Percentiles rank a stretch among this genome's conserved stretches.
Conservation (phyloP, 2,113 vertebrate species). For the Microcebus murinus region DNA sequence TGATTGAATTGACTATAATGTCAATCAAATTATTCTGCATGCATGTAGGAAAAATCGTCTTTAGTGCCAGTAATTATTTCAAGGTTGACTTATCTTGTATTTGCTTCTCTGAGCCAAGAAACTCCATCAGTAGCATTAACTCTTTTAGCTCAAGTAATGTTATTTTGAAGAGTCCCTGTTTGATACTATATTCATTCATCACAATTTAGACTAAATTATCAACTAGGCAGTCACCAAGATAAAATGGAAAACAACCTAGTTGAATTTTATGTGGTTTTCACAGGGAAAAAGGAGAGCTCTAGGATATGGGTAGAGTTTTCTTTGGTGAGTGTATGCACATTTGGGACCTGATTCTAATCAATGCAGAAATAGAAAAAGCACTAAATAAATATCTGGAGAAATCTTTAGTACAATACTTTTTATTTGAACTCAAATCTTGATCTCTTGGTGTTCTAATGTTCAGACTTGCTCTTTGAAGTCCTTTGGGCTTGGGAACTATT, state of each 20-base stretch:
- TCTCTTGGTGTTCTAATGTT: neutral
- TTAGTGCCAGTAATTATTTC: neutral
- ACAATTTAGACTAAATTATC: neutral
- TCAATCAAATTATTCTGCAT: constrained; percentile 49
- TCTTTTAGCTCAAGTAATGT: neutral
- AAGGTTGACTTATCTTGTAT: neutral
- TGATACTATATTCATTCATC: neutral
- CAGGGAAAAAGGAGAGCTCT: neutral
- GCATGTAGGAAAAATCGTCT: neutral
- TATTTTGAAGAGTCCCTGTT: neutral
- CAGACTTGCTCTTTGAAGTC: neutral
- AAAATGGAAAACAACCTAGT: neutral
- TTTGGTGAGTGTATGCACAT: neutral
- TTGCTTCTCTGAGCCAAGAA: neutral
- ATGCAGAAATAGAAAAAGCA: neutral
- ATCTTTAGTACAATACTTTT: neutral
- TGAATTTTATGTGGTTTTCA: neutral
- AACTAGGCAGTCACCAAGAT: neutral
- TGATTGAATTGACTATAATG: constrained; percentile 7
- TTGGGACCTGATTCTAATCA: neutral
- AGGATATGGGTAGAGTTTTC: neutral
- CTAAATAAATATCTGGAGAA: neutral
- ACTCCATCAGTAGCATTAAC: neutral
- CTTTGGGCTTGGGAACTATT: neutral
- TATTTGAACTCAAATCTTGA: neutral